Percentiles rank a stretch among this genome's conserved stretches.
Conservation (phyloP, 2,888 invertebrate genomes). For the Eueremaeus valkanovi region DNA sequence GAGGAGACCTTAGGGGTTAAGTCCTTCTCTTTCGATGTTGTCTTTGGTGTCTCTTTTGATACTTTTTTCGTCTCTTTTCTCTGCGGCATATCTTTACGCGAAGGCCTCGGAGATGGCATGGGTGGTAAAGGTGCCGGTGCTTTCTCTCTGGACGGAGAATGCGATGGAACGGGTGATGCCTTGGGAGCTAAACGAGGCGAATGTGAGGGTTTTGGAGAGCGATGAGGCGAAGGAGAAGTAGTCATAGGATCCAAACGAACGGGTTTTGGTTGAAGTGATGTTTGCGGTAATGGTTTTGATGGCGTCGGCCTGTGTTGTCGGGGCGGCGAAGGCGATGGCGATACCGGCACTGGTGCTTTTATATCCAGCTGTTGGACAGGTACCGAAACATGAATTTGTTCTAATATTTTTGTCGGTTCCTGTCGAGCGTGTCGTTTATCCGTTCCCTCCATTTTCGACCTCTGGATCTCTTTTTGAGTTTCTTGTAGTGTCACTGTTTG, state of each 20-base stretch:
- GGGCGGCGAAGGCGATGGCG: neutral
- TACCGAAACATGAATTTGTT: constrained; percentile 28
- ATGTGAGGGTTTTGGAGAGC: constrained; percentile 8
- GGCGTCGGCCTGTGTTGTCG: neutral
- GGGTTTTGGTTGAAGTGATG: neutral
- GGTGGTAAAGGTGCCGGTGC: neutral
- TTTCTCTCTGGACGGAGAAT: neutral
- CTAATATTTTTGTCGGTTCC: neutral
- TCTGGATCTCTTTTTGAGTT: constrained; percentile 30
- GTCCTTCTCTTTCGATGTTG: neutral
- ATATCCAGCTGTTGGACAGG: constrained; percentile 39
- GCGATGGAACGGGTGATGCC: constrained; percentile 18
- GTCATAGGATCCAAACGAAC: constrained; percentile 1
- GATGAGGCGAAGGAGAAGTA: neutral
- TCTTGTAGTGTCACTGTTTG: constrained; percentile 38
- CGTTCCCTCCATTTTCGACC: neutral
- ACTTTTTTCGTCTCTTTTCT: constrained; percentile 23
- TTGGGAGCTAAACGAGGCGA: neutral
- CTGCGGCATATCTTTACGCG: constrained; percentile 35
- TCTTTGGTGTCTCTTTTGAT: constrained; percentile 4
- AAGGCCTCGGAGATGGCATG: neutral
- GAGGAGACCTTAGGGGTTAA: neutral
- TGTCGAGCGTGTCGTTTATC: neutral
- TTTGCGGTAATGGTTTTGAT: constrained; percentile 11
- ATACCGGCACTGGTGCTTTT: constrained; percentile 30